These are phyloP conservation scores for Enchytraeus crypticus DNA, from an alignment of 2,888 invertebrate genomes.

Conservation along the genomic window DNA sequence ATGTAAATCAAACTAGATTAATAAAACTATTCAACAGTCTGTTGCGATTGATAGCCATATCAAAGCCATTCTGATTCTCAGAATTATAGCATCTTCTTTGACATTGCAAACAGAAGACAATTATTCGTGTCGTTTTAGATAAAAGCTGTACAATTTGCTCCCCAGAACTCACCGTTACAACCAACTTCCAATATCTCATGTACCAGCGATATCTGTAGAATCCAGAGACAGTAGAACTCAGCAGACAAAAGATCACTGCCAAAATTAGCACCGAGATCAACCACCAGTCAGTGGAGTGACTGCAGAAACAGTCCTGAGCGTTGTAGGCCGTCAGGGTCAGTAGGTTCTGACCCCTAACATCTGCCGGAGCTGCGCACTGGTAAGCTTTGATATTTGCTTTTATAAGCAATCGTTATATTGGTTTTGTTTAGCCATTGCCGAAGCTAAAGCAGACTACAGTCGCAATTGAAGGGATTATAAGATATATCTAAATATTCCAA, in stretches of 20 bases:
- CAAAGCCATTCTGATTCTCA: no score
- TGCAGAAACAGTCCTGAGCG: constrained; percentile 2
- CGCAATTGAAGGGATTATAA: not conserved
- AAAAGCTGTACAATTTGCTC: no score
- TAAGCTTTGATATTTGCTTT: not conserved
- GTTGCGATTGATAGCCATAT: no score
- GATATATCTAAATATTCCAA: not conserved
- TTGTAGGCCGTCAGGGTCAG: not conserved
- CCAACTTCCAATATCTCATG: constrained; percentile 2
- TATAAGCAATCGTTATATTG: not conserved
- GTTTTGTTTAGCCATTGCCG: not conserved
- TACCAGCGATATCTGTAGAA: not conserved
- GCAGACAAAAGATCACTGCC: not conserved
- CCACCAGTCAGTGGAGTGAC: no score
- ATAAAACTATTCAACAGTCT: no score
- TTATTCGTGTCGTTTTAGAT: no score
- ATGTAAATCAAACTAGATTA: no score
- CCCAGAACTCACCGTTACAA: no score
- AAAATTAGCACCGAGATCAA: not conserved
- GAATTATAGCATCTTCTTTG: no score
- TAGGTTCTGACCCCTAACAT: not conserved
- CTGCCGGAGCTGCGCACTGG: not conserved
- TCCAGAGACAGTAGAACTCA: not conserved
- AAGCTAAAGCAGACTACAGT: constrained; percentile 1
- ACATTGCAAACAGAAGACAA: no score